Evolutionary conservation across 64 coral and sea anemone species (phyloP).

Genomic region (Pachyseris speciosa): DNA sequence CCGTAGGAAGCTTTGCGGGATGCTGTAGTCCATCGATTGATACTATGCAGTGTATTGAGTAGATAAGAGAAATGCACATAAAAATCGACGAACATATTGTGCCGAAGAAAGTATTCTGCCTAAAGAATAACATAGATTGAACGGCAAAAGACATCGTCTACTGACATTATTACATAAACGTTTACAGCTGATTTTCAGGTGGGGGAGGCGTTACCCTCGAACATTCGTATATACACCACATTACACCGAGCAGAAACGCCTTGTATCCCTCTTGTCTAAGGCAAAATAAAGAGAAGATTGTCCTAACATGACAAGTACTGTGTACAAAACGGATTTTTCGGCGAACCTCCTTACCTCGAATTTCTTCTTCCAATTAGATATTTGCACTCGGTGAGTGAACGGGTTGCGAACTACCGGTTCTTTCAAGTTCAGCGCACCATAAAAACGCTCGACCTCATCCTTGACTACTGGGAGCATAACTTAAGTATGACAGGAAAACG

Average conservation of each 20-base stretch:
- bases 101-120: no score
- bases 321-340: background rate
- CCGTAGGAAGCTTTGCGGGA: background rate
- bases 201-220: no score
- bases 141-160: no score
- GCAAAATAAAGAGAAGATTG: background rate
- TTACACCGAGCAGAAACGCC: no score
- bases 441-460: slow-evolving; percentile 50
- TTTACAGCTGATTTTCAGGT: no score
- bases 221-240: background rate
- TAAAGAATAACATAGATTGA: no score
- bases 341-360: slow-evolving; percentile 23
- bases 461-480: slow-evolving; percentile 44
- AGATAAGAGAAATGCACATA: background rate
- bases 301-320: background rate
- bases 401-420: slow-evolving; percentile 39
- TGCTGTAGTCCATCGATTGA: background rate
- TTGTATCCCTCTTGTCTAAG: background rate
- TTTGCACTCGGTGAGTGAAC: slow-evolving; percentile 35
- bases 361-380: slow-evolving; percentile 53
- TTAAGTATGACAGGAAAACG: background rate
- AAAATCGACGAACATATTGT: no score
- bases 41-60: background rate
- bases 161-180: no score
- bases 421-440: background rate